These are phyloP conservation scores for Muricea muricata DNA, from an alignment of 92 coral and sea anemone species.

Conservation along the genomic window DNA sequence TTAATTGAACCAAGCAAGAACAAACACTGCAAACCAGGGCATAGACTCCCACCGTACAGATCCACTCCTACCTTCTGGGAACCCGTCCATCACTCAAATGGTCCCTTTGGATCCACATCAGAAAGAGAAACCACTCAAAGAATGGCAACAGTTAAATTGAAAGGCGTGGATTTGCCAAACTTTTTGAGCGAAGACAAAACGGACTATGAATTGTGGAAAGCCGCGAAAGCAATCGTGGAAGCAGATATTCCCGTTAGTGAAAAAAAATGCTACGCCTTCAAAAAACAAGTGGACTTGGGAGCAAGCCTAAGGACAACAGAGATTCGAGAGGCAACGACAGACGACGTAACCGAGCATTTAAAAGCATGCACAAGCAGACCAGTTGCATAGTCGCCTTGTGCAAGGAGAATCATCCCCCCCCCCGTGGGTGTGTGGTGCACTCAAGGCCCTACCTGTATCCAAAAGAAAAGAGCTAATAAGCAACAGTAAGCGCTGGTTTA, in stretches of 20 bases:
- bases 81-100: neutral
- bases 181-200: too few species aligned
- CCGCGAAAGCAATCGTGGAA: too few species aligned
- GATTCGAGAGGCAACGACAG: too few species aligned
- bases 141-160: neutral
- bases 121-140: neutral
- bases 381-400: too few species aligned
- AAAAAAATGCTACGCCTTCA: too few species aligned
- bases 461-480: constrained; percentile 27
- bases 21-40: constrained; percentile 20
- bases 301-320: too few species aligned
- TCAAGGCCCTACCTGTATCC: constrained; percentile 24
- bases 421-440: neutral
- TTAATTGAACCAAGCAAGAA: constrained; percentile 45
- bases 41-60: neutral
- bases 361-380: too few species aligned
- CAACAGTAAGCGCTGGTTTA: constrained; percentile 10
- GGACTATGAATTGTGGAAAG: too few species aligned
- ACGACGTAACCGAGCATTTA: too few species aligned
- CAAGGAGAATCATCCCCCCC: too few species aligned
- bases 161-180: too few species aligned
- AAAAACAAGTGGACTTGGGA: neutral
- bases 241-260: too few species aligned
- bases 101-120: neutral
- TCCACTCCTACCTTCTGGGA: neutral